Percentiles rank a stretch among this genome's conserved stretches.
Conservation (phyloP, 2,888 invertebrate genomes). For the Mamestra brassicae region DNA sequence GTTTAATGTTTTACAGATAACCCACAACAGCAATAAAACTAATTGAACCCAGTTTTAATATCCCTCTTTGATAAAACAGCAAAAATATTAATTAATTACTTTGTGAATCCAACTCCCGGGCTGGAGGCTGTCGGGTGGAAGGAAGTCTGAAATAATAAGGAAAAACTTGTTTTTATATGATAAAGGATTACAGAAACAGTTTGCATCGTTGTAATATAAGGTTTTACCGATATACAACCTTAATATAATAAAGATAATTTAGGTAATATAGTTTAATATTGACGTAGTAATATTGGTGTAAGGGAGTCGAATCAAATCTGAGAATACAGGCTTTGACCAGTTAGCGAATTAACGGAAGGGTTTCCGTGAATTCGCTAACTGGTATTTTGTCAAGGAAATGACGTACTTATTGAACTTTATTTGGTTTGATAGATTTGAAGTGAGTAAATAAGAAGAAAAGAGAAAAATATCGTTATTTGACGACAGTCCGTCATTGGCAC, state of each 20-base stretch:
- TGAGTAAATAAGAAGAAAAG: too few relatives aligned
- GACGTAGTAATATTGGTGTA: too few relatives aligned
- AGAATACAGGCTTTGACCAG: too few relatives aligned
- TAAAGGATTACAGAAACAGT: constrained; percentile 39
- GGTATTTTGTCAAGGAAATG: not conserved
- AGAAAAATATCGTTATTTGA: too few relatives aligned
- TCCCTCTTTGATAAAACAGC: constrained; percentile 4
- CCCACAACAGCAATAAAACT: constrained; percentile 10
- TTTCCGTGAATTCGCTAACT: constrained; percentile 1
- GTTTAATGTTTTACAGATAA: not conserved
- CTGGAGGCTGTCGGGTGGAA: constrained; percentile 35
- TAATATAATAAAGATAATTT: too few relatives aligned
- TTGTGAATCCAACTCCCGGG: constrained; percentile 40
- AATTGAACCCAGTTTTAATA: constrained; percentile 32
- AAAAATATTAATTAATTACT: constrained; percentile 40
- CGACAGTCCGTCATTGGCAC: too few relatives aligned
- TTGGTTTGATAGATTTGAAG: not conserved
- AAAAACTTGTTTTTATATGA: constrained; percentile 50
- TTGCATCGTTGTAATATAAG: constrained; percentile 17
- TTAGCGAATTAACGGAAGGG: too few relatives aligned
- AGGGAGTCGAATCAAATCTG: too few relatives aligned
- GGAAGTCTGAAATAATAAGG: constrained; percentile 53
- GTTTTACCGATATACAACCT: not conserved
- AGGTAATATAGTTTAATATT: too few relatives aligned
- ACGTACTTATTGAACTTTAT: not conserved